Conservation (phyloP, 2,888 invertebrate species). For the Girardia tigrina region DNA sequence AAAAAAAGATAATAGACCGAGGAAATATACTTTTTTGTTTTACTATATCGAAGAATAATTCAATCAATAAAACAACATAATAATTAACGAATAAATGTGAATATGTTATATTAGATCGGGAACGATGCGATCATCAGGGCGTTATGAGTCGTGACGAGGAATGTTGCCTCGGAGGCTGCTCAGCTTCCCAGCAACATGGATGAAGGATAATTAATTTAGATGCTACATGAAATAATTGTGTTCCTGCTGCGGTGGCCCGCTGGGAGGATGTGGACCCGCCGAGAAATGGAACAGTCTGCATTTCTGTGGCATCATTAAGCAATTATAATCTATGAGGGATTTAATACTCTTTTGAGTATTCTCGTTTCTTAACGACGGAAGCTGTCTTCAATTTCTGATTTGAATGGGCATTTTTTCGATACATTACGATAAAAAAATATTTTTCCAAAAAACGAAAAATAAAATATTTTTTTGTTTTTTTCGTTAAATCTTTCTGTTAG, state of each 20-base stretch:
- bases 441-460: no score
- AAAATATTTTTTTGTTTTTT: no score
- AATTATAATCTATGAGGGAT: conserved; percentile 15
- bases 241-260: conserved; percentile 10
- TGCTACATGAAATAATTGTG: conserved; percentile 18
- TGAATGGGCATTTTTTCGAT: neutral
- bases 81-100: conserved; percentile 8
- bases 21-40: no score
- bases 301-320: conserved; percentile 1
- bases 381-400: neutral
- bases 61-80: neutral
- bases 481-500: no score
- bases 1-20: no score
- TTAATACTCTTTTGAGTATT: conserved; percentile 23
- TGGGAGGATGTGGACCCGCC: conserved; percentile 15
- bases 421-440: no score
- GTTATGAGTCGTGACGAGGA: neutral
- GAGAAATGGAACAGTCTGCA: conserved; percentile 19
- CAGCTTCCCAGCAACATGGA: neutral
- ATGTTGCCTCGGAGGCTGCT: conserved; percentile 13
- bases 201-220: conserved; percentile 8
- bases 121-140: conserved; percentile 1
- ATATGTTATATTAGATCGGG: conserved; percentile 7
- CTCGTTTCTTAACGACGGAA: neutral
- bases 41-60: no score